Base-by-base conservation (phyloP, 2,113 vertebrate genomes). In the Centropus unirufus region DNA sequence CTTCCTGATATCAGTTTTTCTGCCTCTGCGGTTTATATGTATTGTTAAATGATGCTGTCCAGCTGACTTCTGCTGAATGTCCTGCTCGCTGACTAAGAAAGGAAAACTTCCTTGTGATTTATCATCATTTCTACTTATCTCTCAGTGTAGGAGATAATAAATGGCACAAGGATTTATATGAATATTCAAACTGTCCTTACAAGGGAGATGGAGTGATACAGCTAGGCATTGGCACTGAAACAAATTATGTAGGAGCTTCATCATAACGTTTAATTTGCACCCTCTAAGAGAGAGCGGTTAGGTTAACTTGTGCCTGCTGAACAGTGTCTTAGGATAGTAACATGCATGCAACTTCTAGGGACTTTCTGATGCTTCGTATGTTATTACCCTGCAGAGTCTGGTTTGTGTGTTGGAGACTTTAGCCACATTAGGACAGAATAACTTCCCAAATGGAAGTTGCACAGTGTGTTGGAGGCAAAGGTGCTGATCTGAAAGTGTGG, bases 401-500 rank as follows among this genome's bases (percentile, higher is more conserved):
- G 32, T 52, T 89, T 82, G 54, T 75, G 36, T 87, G 74, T 74
- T 6, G 3, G 73, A 91, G 73, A 74, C 52, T 67, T 82, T 59
- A 84, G 57, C 27, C 20, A 36, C 49, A 76, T 57, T 73, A 85
- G 69, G 54, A 69, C 42, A 72, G 66, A 92, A 82, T 79, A 95
- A 82, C 70, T 93, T 94, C 70, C 54, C 55, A 66, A 86, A 93
- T 69, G 34, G 79, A 93, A 94, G 61, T 36, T 88, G 40, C 2
- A 2, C 51, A 66, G 10, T 32, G 87, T 68, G n/a, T 93, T 92
- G 70, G 73, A 93, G 77, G 61, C 51, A 95, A 89, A 94, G 87
- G 66, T 95, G 77, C 40, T 68, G 81, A 82, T 89, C 78, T 74
- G 57, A 64, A 94, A 89, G 64, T 78, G 83, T 78, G 80, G 64